Evolutionary conservation across 2,113 vertebrate genomes (phyloP).

Genomic region (Cinclus mexicanus): DNA sequence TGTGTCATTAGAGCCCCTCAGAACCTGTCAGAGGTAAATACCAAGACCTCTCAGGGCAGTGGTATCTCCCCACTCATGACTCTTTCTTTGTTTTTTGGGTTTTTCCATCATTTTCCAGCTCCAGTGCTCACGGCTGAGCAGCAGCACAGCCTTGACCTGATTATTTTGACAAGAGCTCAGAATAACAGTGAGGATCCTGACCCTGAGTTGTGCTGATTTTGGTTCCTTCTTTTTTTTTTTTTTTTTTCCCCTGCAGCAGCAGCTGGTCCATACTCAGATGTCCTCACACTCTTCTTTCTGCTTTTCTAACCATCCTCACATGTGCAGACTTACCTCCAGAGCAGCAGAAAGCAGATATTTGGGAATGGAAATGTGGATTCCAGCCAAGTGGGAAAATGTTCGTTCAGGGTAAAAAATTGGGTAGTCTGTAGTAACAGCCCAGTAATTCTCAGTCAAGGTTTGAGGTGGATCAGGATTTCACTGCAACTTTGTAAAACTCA

Average conservation of each 20-base stretch:
- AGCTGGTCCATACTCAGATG: neutral
- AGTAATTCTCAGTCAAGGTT: neutral
- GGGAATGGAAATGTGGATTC: neutral
- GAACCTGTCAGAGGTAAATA: neutral
- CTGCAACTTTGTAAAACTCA: neutral
- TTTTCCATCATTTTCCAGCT: neutral
- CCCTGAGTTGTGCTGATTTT: neutral
- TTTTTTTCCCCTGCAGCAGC: too few relatives aligned
- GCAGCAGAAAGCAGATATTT: neutral
- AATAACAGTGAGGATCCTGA: neutral
- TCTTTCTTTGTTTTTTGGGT: neutral
- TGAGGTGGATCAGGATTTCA: neutral
- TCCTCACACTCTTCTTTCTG: neutral
- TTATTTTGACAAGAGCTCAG: slow-evolving; percentile 13
- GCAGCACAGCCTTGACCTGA: neutral
- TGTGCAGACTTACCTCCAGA: neutral
- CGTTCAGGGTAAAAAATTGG: neutral
- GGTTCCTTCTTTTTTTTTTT: neutral
- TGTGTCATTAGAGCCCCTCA: too few relatives aligned
- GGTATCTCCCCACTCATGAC: neutral
- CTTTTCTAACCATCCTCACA: neutral
- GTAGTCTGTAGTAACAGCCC: neutral
- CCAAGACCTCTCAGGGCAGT: neutral
- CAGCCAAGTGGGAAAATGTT: neutral
- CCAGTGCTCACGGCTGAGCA: neutral